Base-by-base conservation (phyloP, 2,888 invertebrate species). In the Xestobium rufovillosum region DNA sequence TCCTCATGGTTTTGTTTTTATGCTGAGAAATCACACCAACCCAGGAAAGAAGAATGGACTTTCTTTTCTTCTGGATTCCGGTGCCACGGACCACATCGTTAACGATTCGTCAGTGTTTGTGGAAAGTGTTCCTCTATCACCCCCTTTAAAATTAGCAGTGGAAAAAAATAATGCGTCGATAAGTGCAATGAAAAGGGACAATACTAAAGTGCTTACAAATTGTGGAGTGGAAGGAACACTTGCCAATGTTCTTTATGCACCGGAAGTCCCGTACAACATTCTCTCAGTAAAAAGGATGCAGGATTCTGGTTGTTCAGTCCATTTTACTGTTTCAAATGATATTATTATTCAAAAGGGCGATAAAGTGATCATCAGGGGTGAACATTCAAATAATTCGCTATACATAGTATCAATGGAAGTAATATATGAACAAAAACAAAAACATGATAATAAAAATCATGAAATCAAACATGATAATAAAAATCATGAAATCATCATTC, bases 191-290 rank as follows among this genome's bases (percentile, higher is more conserved):
- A 53, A 56, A 41, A 50, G 38, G 27, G 57, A 55, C 12, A 41
- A 41, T 14, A 36, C 61, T 3, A 34, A 47, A 12, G 48, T 59
- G 3, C 45, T 36, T 9, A 56, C 47, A 34, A 44, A 55, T 27
- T 38, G 42, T 17, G 50, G 50, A 14, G 14, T 41, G 3, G 9
- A 34, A 16, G 46, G 43, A 26, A 19, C 28, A 8, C 35, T 50
- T 6, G 38, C 48, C 14, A 30, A 47, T 14, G 46, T 53, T 3
- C 47, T 60, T 3, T 60, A 44, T 37, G 53, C 53, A 32, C 31
- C 45, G 8, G 56, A 60, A 16, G 44, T 50, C 3, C 53, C 55
- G 26, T 47, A 56, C 39, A 57, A 59, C 36, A 36, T 56, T 11
- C 38, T 56, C 4, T 56, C 56, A 2, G 55, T 57, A 25, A 36